Percentiles rank a stretch among this genome's conserved stretches.
These are phyloP conservation scores for Taeniopygia guttata DNA, from an alignment of 2,797 vertebrate genomes.

Conservation along the genomic window DNA sequence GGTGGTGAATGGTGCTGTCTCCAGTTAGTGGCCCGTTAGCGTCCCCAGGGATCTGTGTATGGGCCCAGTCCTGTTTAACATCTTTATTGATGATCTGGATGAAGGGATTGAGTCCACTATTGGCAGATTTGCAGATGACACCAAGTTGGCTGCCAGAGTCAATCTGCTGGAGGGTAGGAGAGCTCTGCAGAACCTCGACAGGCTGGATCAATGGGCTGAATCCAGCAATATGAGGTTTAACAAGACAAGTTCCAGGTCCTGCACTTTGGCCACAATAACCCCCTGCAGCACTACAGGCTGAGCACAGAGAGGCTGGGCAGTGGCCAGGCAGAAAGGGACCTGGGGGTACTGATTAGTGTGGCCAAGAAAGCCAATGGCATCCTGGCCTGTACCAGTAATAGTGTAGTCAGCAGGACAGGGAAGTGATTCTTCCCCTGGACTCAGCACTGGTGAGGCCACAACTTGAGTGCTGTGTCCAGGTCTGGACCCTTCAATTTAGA, in stretches of 20 bases:
- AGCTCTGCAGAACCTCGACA: not conserved
- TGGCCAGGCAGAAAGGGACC: not conserved
- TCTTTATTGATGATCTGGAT: not conserved
- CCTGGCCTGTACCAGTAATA: not conserved
- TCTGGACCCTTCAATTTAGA: not conserved
- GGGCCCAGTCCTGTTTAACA: not conserved
- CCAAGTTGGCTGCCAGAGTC: not conserved
- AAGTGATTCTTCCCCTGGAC: not conserved
- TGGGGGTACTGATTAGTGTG: rapidly evolving
- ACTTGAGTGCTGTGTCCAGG: not conserved
- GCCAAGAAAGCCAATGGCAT: not conserved
- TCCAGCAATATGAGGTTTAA: not conserved
- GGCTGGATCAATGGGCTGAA: not conserved
- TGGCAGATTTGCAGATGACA: not conserved
- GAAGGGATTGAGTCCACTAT: rapidly evolving
- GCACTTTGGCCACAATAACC: not conserved
- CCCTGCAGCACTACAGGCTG: not conserved
- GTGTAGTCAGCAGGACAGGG: not conserved
- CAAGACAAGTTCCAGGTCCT: not conserved
- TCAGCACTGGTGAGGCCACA: not conserved
- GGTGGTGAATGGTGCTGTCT: not conserved
- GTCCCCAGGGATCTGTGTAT: not conserved
- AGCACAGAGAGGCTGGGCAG: not conserved
- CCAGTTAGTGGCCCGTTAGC: not conserved
- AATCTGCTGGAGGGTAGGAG: not conserved